Base-by-base conservation (phyloP, 2,797 vertebrate species). In the Perdix hodgsoniae region DNA sequence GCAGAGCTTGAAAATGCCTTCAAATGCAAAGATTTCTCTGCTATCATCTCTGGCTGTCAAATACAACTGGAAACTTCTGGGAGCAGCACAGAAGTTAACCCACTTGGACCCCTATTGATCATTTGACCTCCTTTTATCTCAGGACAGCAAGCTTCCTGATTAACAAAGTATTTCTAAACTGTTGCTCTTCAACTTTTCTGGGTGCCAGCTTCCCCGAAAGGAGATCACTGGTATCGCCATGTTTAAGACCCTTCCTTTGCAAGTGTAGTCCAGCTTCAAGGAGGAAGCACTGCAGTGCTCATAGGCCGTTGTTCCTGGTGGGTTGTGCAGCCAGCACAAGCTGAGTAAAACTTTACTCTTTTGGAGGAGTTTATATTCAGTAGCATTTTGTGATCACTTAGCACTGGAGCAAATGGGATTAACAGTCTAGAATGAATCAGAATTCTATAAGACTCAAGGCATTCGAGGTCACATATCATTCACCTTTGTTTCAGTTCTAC, bases 151-250 rank as follows among this genome's bases (percentile, higher is more conserved):
- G 52, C 67, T 70, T 91, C 71, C 37, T 88, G 83, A 72, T 79
- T 90, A 83, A 86, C 60, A 65, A 90, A 91, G 65, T 82, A n/a
- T 84, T 94, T 94, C 83, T 86, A 88, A 61, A 71, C 19, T 64
- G 47, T 14, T 5, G 1, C 71, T 90, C 61, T 88, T 84, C 37
- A 84, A 23, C 67, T 63, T 52, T 50, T n/a, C 26, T 76, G 47
- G 23, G 16, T 54, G 22, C 31, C 47, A 39, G n/a, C 59, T 88
- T 90, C 31, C 19, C 50, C 82, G 61, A 91, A 79, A 72, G 52
- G 27, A 73, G 42, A 86, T 49, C n/a, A 82, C 45, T 59, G 79
- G 52, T 27, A 84, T 44, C 60, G 80, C 44, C 61, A 52, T 63
- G 31, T 57, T 80, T 75, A 84, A 61, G 52, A 35, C 21, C 22